Evolutionary conservation across 2,888 invertebrate species (phyloP).

Genomic region (Apamea crenata): DNA sequence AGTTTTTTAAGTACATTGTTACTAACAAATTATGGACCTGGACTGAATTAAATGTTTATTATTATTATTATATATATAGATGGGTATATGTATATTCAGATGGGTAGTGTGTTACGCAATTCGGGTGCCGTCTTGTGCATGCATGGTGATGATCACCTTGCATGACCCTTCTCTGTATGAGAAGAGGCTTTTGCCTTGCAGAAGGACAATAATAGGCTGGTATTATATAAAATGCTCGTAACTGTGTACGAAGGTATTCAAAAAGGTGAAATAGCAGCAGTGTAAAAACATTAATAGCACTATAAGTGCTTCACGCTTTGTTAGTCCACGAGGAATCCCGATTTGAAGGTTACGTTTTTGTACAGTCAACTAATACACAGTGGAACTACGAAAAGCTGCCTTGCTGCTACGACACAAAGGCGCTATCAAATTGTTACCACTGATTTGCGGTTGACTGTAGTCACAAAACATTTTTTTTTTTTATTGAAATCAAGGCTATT

Average conservation of each 20-base stretch:
- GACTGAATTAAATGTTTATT: too few relatives aligned
- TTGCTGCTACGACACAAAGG: neutral
- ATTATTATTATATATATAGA: too few relatives aligned
- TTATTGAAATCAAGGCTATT: neutral
- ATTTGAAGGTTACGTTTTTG: conserved; percentile 37
- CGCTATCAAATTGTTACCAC: neutral
- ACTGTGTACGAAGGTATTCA: conserved; percentile 1
- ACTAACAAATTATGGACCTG: too few relatives aligned
- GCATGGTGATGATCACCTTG: neutral
- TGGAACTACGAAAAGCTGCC: neutral
- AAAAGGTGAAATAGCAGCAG: conserved; percentile 5
- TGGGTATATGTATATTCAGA: too few relatives aligned
- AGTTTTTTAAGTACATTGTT: too few relatives aligned
- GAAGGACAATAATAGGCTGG: too few relatives aligned
- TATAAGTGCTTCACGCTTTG: conserved; percentile 41
- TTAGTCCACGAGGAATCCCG: conserved; percentile 16
- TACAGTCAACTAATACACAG: neutral
- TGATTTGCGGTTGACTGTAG: neutral
- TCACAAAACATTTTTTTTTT: neutral
- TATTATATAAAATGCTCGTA: neutral
- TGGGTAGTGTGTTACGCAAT: too few relatives aligned
- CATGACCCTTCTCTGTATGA: neutral
- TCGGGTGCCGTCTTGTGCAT: neutral
- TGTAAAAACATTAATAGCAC: conserved; percentile 15
- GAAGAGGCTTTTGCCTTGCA: too few relatives aligned